Percentiles rank a stretch among this genome's conserved stretches.
phyloP scores from a whole-genome alignment of 2,797 vertebrate species.

The Coregonus suidteri region DNA sequence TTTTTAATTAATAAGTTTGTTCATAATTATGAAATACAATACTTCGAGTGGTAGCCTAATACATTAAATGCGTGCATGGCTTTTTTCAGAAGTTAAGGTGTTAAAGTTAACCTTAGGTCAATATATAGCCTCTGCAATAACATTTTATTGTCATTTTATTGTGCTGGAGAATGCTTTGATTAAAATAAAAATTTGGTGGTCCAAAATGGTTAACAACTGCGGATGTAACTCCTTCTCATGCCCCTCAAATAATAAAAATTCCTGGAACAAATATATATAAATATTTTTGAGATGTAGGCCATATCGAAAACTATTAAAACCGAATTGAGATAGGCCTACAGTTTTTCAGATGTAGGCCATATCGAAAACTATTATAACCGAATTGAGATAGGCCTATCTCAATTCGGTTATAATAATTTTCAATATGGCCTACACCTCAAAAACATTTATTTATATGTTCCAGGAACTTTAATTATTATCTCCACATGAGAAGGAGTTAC shows the following conservation, averaged over 20 bases:
- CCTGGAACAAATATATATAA: neutral
- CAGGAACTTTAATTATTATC: too few species aligned
- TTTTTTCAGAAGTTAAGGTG: neutral
- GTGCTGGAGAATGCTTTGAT: neutral
- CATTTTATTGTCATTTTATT: neutral
- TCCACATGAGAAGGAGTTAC: too few species aligned
- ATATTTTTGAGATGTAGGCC: neutral
- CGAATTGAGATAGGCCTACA: neutral
- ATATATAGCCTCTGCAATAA: neutral
- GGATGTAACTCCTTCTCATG: neutral
- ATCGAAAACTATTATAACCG: too few species aligned
- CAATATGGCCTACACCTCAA: too few species aligned
- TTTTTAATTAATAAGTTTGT: neutral
- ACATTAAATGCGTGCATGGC: neutral
- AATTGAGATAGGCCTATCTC: too few species aligned
- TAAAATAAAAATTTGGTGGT: slow-evolving; percentile 17
- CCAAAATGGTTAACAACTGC: neutral
- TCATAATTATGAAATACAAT: neutral
- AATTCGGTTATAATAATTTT: too few species aligned
- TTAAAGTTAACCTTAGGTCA: neutral
- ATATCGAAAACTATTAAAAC: neutral
- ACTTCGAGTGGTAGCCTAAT: neutral
- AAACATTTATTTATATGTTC: too few species aligned
- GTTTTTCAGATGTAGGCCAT: too few species aligned
- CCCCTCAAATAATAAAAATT: neutral